Evolutionary conservation across 2,888 invertebrate genomes (phyloP).

Genomic region (Erannis defoliaria): DNA sequence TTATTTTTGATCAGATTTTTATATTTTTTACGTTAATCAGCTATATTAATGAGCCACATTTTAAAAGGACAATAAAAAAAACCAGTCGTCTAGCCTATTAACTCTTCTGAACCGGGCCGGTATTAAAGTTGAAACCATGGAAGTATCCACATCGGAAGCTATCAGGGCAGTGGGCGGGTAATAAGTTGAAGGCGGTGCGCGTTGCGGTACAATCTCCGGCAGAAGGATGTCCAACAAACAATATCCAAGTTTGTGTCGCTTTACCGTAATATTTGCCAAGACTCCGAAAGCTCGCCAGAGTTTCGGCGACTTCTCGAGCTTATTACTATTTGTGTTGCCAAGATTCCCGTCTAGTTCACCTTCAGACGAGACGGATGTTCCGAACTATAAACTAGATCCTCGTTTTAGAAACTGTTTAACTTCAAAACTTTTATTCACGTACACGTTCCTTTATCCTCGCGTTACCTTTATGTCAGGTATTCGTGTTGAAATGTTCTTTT

Average conservation of each 20-base stretch:
- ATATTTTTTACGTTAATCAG: too few species aligned
- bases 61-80: too few species aligned
- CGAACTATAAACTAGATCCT: slow-evolving; percentile 43
- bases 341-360: slow-evolving; percentile 60
- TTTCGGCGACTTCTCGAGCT: slow-evolving; percentile 74
- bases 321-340: slow-evolving; percentile 81
- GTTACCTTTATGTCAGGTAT: slow-evolving; percentile 23
- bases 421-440: slow-evolving; percentile 29
- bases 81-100: not conserved
- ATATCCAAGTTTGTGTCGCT: slow-evolving; percentile 78
- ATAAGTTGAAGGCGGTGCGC: slow-evolving; percentile 22
- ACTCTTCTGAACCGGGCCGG: not conserved
- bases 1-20: too few species aligned
- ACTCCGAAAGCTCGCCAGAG: slow-evolving; percentile 66
- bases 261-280: slow-evolving; percentile 78
- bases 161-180: slow-evolving; percentile 32
- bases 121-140: slow-evolving; percentile 15
- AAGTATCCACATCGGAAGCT: slow-evolving; percentile 36
- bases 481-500: slow-evolving; percentile 16
- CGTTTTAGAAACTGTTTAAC: slow-evolving; percentile 37
- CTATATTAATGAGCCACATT: too few species aligned
- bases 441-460: slow-evolving; percentile 8
- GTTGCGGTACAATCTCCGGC: slow-evolving; percentile 42
- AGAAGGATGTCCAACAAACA: slow-evolving; percentile 74
- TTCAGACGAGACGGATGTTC: slow-evolving; percentile 56